Evolutionary conservation across 2,888 invertebrate genomes (phyloP).

Genomic region (Cantharis rustica): DNA sequence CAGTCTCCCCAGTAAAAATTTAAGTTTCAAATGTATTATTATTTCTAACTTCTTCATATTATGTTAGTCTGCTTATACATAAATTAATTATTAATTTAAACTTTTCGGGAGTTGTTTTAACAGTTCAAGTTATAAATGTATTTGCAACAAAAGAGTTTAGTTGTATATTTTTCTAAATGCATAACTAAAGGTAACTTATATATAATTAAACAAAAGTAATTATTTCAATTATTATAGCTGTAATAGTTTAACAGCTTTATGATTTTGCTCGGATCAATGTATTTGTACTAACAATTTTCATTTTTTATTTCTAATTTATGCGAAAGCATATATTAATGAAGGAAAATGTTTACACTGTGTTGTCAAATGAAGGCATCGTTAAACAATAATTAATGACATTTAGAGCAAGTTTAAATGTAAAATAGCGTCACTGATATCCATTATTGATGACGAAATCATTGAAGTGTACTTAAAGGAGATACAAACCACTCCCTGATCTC

Average conservation of each 20-base stretch:
- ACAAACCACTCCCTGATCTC: conserved; percentile 36
- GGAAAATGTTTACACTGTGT: neutral
- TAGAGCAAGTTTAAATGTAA: conserved; percentile 31
- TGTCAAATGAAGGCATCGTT: conserved; percentile 20
- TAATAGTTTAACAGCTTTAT: neutral
- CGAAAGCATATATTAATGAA: neutral
- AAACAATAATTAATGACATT: conserved; percentile 34
- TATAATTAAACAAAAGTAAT: neutral
- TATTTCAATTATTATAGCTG: neutral
- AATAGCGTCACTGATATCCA: conserved; percentile 30
- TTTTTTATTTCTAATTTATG: neutral
- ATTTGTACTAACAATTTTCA: neutral
- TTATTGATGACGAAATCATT: conserved; percentile 40
- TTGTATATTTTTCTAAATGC: neutral
- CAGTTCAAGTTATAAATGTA: neutral
- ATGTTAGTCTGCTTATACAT: too few species aligned
- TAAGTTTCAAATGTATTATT: too few species aligned
- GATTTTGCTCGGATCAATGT: neutral
- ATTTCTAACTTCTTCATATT: too few species aligned
- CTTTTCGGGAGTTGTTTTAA: too few species aligned
- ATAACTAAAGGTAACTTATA: neutral
- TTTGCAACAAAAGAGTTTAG: neutral
- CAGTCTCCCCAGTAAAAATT: too few species aligned
- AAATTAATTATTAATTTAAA: neutral
- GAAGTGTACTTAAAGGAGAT: conserved; percentile 39